Conservation (phyloP, 1,140 invertebrate species). For the Procambarus virginalis region DNA sequence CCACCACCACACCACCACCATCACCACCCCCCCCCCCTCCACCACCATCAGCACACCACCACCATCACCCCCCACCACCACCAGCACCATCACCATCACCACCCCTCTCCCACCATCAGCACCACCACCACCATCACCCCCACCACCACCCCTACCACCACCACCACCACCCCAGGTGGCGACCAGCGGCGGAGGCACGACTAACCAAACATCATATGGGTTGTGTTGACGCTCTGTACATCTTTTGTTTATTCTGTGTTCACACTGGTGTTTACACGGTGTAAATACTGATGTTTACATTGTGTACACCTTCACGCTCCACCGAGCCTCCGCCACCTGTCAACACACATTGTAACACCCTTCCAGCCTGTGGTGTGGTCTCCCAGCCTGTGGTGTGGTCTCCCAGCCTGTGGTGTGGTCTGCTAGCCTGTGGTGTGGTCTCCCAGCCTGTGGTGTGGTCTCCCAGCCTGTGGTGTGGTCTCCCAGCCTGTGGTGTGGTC, state of each 20-base stretch:
- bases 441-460: no score
- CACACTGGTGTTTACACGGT: background rate
- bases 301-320: background rate
- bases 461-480: no score
- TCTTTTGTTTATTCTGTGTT: constrained; percentile 1
- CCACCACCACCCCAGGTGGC: background rate
- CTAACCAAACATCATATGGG: constrained; percentile 17
- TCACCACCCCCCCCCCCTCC: no score
- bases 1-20: no score
- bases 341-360: background rate
- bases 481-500: no score
- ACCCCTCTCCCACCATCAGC: background rate
- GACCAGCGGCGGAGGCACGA: background rate
- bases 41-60: no score
- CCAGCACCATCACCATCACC: background rate
- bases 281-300: background rate
- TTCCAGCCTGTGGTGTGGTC: background rate
- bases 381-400: no score
- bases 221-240: background rate
- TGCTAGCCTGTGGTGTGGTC: no score
- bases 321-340: background rate
- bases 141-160: background rate
- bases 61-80: background rate
- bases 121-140: background rate
- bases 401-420: no score